Percentiles rank a stretch among this genome's conserved stretches.
Evolutionary conservation across 1,140 invertebrate species (phyloP).

Genomic region (Mizuhopecten yessoensis): DNA sequence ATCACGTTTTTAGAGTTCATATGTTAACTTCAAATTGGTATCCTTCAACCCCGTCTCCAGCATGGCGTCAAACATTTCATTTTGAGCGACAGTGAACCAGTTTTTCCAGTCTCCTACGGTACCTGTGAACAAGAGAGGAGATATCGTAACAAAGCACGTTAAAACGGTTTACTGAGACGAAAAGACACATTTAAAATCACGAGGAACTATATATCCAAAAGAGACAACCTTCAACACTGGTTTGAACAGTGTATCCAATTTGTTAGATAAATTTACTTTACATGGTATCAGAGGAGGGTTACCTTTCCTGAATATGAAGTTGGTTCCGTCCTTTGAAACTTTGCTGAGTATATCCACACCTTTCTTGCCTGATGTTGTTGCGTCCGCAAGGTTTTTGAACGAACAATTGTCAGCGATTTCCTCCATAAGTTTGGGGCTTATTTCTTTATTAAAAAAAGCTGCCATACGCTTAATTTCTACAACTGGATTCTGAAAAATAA

Average conservation of each 20-base stretch:
- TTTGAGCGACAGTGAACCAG: background rate
- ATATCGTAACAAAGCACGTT: background rate
- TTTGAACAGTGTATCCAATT: no score
- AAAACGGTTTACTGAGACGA: background rate
- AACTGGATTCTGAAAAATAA: background rate
- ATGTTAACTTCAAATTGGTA: background rate
- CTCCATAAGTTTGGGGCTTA: background rate
- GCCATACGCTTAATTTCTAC: background rate
- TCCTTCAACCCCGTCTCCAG: background rate
- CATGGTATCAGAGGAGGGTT: background rate
- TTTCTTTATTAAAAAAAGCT: slow-evolving; percentile 4
- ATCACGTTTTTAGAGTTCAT: no score
- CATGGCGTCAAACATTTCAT: background rate
- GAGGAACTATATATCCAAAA: no score
- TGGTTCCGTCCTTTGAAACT: background rate
- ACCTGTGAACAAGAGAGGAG: background rate
- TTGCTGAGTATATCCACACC: background rate
- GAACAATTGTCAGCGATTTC: background rate
- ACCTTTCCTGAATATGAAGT: background rate
- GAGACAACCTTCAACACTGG: no score
- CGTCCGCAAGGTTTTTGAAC: background rate
- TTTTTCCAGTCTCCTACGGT: slow-evolving; percentile 6
- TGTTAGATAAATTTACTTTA: no score
- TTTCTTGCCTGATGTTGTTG: background rate
- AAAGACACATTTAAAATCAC: no score